Conservation (phyloP, 1,140 invertebrate species). For the Schmidtea mediterranea region DNA sequence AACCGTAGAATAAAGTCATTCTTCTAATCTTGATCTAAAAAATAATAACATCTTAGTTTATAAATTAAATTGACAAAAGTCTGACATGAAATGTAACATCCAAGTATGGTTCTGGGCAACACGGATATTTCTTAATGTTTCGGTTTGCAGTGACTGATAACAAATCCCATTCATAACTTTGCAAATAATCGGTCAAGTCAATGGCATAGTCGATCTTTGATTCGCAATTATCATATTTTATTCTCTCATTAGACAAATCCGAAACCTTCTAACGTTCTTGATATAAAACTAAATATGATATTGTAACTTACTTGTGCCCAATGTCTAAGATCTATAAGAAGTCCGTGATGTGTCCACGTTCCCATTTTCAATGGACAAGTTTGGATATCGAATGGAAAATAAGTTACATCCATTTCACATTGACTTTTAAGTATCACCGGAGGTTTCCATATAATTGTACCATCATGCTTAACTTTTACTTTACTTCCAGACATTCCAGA, state of each 20-base stretch:
- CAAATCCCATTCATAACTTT: constrained; percentile 3
- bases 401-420: constrained; percentile 36
- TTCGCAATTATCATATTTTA: not conserved
- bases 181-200: not conserved
- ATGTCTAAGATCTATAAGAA: not conserved
- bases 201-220: not conserved
- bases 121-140: constrained; percentile 16
- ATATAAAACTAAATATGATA: not conserved
- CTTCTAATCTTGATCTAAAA: constrained; percentile 12
- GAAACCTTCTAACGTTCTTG: too few relatives aligned
- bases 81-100: constrained; percentile 22
- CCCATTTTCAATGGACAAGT: constrained; percentile 36
- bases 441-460: constrained; percentile 38
- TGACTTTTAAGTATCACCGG: constrained; percentile 36
- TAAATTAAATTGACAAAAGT: too few relatives aligned
- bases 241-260: not conserved
- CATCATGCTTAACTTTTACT: constrained; percentile 25
- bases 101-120: constrained; percentile 20
- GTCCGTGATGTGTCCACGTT: constrained; percentile 28
- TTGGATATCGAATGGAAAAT: constrained; percentile 43
- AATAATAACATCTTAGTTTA: too few relatives aligned
- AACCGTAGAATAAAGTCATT: constrained; percentile 27
- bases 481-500: too few relatives aligned
- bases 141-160: constrained; percentile 8
- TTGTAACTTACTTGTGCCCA: not conserved